Evolutionary conservation across 2,888 invertebrate genomes (phyloP).

Genomic region (Ditula angustiorana): DNA sequence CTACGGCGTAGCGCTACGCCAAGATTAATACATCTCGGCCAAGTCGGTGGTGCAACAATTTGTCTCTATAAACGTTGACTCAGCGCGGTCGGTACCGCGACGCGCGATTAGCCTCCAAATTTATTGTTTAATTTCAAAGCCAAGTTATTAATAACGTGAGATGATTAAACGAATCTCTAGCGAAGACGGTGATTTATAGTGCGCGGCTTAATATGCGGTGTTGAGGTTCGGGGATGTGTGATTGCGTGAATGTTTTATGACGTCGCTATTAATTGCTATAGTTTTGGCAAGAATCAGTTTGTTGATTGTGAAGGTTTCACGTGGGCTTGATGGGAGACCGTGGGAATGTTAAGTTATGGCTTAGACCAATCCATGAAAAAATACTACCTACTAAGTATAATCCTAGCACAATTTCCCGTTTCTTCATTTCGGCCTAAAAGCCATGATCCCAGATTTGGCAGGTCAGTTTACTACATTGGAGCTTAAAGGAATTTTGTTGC

Average conservation of each 20-base stretch:
- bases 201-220: constrained; percentile 65
- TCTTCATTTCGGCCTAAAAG: too few relatives aligned
- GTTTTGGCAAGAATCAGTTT: neutral
- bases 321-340: neutral
- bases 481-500: too few relatives aligned
- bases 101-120: constrained; percentile 82
- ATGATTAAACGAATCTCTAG: constrained; percentile 83
- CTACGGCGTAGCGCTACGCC: constrained; percentile 61
- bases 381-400: too few relatives aligned
- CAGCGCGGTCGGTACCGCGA: constrained; percentile 77
- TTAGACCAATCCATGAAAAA: too few relatives aligned
- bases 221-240: constrained; percentile 56
- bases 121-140: constrained; percentile 85
- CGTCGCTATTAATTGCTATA: constrained; percentile 29
- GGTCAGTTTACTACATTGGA: too few relatives aligned
- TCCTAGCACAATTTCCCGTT: too few relatives aligned
- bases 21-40: constrained; percentile 83
- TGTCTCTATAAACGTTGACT: constrained; percentile 86
- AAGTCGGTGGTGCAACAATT: constrained; percentile 82
- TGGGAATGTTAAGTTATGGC: neutral
- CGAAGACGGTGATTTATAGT: constrained; percentile 77
- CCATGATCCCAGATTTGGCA: too few relatives aligned
- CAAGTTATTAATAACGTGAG: constrained; percentile 81
- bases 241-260: constrained; percentile 51
- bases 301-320: neutral